Evolutionary conservation across 2,113 vertebrate species (phyloP), one percentile per base, ranked within the genome.

Genomic region (Machaerirhynchus nigripectus): DNA sequence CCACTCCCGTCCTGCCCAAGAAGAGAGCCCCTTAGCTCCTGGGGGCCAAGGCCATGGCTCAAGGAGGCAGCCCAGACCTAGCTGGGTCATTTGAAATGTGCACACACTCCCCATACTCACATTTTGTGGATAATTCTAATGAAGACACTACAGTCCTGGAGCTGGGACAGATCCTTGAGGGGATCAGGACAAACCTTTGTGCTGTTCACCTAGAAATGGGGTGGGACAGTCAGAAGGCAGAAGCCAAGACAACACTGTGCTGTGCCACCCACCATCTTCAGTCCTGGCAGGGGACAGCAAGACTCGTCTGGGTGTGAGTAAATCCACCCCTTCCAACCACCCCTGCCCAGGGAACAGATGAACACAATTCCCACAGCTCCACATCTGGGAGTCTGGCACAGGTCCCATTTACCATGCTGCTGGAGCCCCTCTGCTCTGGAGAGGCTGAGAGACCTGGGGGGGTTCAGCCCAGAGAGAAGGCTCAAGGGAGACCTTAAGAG

Each of bases 101-200:
- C 18, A 5, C 49, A 30, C 4, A 0, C 19, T 44, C 28, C 6
- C 31, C 10, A 4, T 76, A 99, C 99, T 99, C 97, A 99, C 99
- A 99, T 89, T 91, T 94, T 95, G 46, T 97, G 83, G 61, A 99
- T 98, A 73, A 99, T 97, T 93, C 96, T 98, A 64, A 99, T 40
- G 50, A 99, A 97, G 53, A 98, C 7, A 2, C 71, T 60, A 13
- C 99, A 98, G 89, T 99, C 98, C 82, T 97, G 98, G 59, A 99
- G 98, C 89, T 98, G 97, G 1, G 95, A 92, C 7, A 98, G 87
- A 0, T 92, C 85, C 8, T 92, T 39, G 16, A 98, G 69, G 1
- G 95, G 90, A 31, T 98, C 59, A 3, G 59, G 75, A 5, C 92
- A 97, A 37, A 98, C 96, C 4, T 92, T 97, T 7, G 98, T 75